phyloP scores from a whole-genome alignment of 1,140 invertebrate species.

The Megalonaias nervosa region DNA sequence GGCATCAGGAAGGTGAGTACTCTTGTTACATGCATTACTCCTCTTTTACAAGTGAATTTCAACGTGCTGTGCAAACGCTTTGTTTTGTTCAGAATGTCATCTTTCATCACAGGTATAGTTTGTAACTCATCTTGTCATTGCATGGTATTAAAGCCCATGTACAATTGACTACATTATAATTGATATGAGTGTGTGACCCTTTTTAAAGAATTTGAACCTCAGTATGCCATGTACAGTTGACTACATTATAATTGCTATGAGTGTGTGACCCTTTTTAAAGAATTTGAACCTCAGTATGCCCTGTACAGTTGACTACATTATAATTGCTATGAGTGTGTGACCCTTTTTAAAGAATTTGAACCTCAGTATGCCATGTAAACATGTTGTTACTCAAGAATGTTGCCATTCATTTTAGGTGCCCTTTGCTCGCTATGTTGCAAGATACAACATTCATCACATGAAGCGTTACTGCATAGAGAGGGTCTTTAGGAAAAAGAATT shows the following conservation, averaged over 20 bases:
- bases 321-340: neutral
- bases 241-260: neutral
- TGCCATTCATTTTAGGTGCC: constrained; percentile 72
- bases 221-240: neutral
- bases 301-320: neutral
- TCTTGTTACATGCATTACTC: no score
- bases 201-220: neutral
- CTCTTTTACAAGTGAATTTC: no score
- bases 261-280: neutral
- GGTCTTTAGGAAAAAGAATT: constrained; percentile 86
- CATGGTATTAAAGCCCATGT: no score
- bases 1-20: no score
- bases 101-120: no score
- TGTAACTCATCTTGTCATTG: no score
- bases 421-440: constrained; percentile 88
- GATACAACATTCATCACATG: constrained; percentile 83
- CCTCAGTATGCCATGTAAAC: neutral
- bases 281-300: neutral
- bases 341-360: neutral
- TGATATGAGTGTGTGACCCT: neutral
- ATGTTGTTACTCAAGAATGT: neutral
- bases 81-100: no score
- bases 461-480: constrained; percentile 89
- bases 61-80: no score
- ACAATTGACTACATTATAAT: no score